Percentiles rank a stretch among this genome's conserved stretches.
Conservation (phyloP, 1,140 invertebrate species). For the Frieseomelitta varia region DNA sequence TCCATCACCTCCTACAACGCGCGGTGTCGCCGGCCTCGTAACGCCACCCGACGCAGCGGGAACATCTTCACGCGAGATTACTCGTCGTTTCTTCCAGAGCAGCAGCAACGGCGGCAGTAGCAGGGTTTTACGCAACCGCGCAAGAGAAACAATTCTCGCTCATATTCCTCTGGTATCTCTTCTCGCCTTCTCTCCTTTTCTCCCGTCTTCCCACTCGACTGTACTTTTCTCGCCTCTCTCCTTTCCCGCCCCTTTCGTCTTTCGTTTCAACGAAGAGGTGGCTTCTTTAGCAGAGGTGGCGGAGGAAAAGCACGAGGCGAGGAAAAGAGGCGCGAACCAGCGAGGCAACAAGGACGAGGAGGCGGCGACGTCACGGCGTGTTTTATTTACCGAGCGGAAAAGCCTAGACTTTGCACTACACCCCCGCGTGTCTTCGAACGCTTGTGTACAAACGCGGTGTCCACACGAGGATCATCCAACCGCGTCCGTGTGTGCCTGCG, state of each 20-base stretch:
- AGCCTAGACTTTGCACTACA: slow-evolving; percentile 58
- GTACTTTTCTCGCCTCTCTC: background rate
- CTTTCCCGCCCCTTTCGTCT: background rate
- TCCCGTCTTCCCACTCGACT: too few species aligned
- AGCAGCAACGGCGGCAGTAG: background rate
- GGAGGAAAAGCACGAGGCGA: background rate
- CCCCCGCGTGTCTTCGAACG: slow-evolving; percentile 26
- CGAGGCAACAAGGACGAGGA: background rate
- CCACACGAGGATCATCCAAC: background rate
- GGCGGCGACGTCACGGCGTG: slow-evolving; percentile 32
- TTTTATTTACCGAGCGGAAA: slow-evolving; percentile 56
- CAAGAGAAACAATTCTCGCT: slow-evolving; percentile 37
- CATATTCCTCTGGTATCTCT: background rate
- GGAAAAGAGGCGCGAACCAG: background rate
- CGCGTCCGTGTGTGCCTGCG: slow-evolving; percentile 2
- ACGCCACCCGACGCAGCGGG: slow-evolving; percentile 24
- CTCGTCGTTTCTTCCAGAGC: slow-evolving; percentile 35
- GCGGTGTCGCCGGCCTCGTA: slow-evolving; percentile 34
- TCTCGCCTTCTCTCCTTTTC: background rate
- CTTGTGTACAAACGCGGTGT: slow-evolving; percentile 29
- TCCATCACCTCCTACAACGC: slow-evolving; percentile 49
- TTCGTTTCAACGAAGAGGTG: too few species aligned
- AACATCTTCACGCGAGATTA: slow-evolving; percentile 46
- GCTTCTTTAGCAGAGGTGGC: background rate
- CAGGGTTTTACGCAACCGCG: slow-evolving; percentile 46